Base-by-base conservation (phyloP, 2,797 vertebrate species). In the Nannoperca australis region DNA sequence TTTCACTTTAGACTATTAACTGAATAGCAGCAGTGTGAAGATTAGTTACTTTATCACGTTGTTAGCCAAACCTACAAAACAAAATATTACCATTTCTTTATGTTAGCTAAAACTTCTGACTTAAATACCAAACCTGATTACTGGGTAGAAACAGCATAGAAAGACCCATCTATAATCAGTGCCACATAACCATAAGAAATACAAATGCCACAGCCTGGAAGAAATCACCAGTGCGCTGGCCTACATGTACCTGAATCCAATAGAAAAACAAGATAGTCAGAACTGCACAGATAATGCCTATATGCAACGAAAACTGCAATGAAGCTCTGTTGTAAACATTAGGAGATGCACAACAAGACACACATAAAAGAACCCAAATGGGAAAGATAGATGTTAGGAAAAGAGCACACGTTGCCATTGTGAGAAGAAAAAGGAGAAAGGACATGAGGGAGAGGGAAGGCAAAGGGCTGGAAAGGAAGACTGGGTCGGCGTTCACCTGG, bases 401-500 rank as follows among this genome's bases (percentile, higher is more conserved):
- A 44, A 72, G 61, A 76, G 76, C 27, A 82, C 20, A 68, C 0
- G 5, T 12, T 71, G 72, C 72, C 6, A 27, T 4, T 73, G 63
- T 63, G 54, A 85, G 61, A 64, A 60, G 40, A 60, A 32, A 51
- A 62, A 58, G 50, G 38, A 78, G 44, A 71, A 45, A 42, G 55
- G 73, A 65, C 68, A 44, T 14, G 75, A 62, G 68, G 73, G 70
- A 66, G 68, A 61, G 78, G 82, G 82, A 78, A 70, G 87, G 82
- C 71, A 81, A 42, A 55, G 73, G 81, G 66, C 27, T 63, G 74
- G 73, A 70, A 51, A 79, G 75, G 77, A 72, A 6, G 62, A 59
- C 54, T 11, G 79, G 82, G 75, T 88, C 86, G 14, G 56, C 40
- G 84, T 87, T 90, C 79, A 85, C 84, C 84, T 87, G 80, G 36